phyloP scores from a whole-genome alignment of 2,888 invertebrate genomes.

The Dryobotodes eremita region DNA sequence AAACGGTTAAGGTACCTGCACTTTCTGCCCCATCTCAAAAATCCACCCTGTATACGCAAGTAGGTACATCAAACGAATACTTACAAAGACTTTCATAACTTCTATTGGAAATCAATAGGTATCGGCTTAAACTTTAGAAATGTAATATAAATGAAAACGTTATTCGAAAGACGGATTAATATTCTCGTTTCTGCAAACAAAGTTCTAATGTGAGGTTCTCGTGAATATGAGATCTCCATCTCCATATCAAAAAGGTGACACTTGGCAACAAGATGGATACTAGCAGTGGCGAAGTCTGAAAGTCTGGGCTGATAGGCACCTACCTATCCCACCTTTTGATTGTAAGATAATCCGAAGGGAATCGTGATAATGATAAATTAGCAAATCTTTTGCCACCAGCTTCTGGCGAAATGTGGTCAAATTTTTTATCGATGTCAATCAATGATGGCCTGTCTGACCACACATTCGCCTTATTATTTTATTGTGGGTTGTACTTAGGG shows the following conservation, averaged over 20 bases:
- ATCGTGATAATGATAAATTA: not conserved
- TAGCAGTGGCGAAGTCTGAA: not conserved
- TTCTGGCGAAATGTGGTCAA: not conserved
- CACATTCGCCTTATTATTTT: not conserved
- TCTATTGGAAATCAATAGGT: constrained; percentile 47
- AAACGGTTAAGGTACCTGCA: too few relatives aligned
- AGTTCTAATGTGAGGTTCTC: not conserved
- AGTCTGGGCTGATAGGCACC: not conserved
- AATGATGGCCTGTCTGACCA: not conserved
- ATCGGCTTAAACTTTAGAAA: constrained; percentile 28
- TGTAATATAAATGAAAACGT: constrained; percentile 21
- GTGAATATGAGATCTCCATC: not conserved
- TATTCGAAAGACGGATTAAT: constrained; percentile 23
- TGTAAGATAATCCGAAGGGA: not conserved
- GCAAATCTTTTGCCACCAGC: not conserved
- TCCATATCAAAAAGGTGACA: not conserved
- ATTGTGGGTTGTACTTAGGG: not conserved
- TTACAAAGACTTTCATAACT: constrained; percentile 24
- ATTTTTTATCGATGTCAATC: not conserved
- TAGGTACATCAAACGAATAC: constrained; percentile 18
- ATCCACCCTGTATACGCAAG: not conserved
- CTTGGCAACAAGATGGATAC: not conserved
- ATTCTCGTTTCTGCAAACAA: constrained; percentile 4
- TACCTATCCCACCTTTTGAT: too few relatives aligned
- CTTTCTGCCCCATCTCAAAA: too few relatives aligned